A percentile compares a stretch with the other conserved stretches of the same genome.
phyloP scores from a whole-genome alignment of 2,888 invertebrate species.

The Agriopis aurantiaria region DNA sequence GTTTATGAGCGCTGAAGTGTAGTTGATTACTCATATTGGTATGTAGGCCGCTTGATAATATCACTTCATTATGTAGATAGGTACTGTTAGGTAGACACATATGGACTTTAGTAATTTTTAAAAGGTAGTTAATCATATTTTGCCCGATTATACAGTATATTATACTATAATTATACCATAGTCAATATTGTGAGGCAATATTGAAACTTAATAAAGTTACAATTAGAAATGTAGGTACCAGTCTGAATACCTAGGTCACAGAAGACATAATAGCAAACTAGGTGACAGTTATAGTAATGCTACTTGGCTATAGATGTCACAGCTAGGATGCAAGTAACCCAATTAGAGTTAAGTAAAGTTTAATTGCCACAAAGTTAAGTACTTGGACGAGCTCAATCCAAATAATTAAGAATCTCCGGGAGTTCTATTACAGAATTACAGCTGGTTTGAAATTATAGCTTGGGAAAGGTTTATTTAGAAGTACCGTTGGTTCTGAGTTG shows the following conservation, averaged over 20 bases:
- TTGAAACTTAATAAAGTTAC: background rate
- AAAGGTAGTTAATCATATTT: background rate
- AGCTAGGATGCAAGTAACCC: conserved; percentile 8
- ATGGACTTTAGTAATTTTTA: too few relatives aligned
- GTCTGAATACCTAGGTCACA: too few relatives aligned
- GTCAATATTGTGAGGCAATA: too few relatives aligned
- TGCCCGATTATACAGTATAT: too few relatives aligned
- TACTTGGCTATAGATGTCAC: conserved; percentile 27
- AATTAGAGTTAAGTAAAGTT: conserved; percentile 12
- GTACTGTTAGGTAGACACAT: background rate
- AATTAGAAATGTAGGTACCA: background rate
- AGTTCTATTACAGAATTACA: conserved; percentile 38
- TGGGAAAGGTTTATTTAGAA: conserved; percentile 60
- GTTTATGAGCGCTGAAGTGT: conserved; percentile 37
- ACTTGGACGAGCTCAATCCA: conserved; percentile 54
- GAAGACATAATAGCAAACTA: too few relatives aligned
- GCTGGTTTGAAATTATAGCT: conserved; percentile 40
- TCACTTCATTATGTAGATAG: conserved; percentile 14
- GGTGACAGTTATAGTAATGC: background rate
- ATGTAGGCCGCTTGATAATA: conserved; percentile 58
- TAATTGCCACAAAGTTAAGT: conserved; percentile 40
- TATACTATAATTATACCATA: too few relatives aligned
- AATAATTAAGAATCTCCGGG: conserved; percentile 53
- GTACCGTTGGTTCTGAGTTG: conserved; percentile 47
- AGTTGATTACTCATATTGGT: conserved; percentile 49